These are phyloP conservation scores for Oreochromis mossambicus DNA, from an alignment of 2,797 vertebrate genomes.

Conservation along the genomic window DNA sequence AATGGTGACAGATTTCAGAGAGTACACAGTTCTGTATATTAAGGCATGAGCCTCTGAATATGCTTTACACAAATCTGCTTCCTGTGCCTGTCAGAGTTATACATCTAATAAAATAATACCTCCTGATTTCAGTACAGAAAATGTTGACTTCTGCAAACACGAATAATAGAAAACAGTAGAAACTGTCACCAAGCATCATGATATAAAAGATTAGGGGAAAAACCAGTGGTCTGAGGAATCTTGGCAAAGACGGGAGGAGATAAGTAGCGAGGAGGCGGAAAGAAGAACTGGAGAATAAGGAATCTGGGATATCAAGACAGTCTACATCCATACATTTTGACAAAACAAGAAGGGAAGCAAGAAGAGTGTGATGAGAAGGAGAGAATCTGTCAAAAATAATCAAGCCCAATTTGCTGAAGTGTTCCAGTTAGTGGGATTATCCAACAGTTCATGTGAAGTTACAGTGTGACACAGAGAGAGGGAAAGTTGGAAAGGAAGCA, in stretches of 20 bases:
- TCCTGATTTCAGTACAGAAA: background rate
- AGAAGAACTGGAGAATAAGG: background rate
- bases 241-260: background rate
- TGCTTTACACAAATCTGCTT: conserved; percentile 2
- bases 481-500: background rate
- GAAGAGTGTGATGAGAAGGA: background rate
- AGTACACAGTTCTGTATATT: background rate
- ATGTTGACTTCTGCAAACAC: conserved; percentile 13
- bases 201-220: background rate
- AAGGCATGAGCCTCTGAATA: background rate
- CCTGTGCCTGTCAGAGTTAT: background rate
- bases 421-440: conserved; percentile 59
- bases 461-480: background rate
- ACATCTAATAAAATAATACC: conserved; percentile 11
- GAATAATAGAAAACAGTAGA: background rate
- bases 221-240: conserved; percentile 5
- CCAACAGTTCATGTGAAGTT: conserved; percentile 15
- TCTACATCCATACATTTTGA: background rate
- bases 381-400: conserved; percentile 46
- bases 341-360: conserved; percentile 26
- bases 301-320: background rate
- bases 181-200: conserved; percentile 7
- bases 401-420: conserved; percentile 52
- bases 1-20: background rate
- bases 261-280: background rate